Percentiles rank a stretch among this genome's conserved stretches.
These are phyloP conservation scores for Acanthis flammea DNA, from an alignment of 2,797 vertebrate species.

Conservation along the genomic window DNA sequence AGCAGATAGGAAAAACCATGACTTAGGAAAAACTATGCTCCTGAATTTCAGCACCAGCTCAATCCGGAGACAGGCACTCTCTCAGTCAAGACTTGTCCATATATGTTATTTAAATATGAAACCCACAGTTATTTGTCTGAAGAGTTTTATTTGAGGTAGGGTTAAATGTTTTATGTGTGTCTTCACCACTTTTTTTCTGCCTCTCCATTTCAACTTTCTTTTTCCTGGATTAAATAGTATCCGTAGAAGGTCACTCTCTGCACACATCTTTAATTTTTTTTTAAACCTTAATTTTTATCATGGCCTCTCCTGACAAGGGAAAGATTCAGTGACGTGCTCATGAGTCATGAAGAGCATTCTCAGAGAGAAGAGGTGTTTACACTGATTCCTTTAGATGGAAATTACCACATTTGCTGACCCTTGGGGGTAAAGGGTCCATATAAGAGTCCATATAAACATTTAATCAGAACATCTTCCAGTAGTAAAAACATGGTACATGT, in stretches of 20 bases:
- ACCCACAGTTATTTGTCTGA: neutral
- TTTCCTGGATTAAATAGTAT: neutral
- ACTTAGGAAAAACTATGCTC: neutral
- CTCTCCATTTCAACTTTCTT: neutral
- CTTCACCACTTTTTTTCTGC: neutral
- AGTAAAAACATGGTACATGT: neutral
- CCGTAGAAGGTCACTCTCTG: neutral
- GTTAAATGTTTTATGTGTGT: neutral
- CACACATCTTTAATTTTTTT: neutral
- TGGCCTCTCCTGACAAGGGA: neutral
- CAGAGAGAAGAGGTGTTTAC: neutral
- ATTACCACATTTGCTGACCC: neutral
- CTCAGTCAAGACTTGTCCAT: neutral
- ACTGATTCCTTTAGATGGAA: neutral
- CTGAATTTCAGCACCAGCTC: neutral
- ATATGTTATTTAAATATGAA: neutral
- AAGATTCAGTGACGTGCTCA: fast-evolving
- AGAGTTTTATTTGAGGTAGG: neutral
- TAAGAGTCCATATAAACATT: neutral
- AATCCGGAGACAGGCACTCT: neutral
- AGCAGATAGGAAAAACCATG: neutral
- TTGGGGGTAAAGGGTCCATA: neutral
- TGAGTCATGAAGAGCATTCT: neutral
- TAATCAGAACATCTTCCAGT: neutral
- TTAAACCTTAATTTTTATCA: neutral